Base-by-base conservation (phyloP, 1,140 invertebrate species). In the Phymorhynchus buccinoides region DNA sequence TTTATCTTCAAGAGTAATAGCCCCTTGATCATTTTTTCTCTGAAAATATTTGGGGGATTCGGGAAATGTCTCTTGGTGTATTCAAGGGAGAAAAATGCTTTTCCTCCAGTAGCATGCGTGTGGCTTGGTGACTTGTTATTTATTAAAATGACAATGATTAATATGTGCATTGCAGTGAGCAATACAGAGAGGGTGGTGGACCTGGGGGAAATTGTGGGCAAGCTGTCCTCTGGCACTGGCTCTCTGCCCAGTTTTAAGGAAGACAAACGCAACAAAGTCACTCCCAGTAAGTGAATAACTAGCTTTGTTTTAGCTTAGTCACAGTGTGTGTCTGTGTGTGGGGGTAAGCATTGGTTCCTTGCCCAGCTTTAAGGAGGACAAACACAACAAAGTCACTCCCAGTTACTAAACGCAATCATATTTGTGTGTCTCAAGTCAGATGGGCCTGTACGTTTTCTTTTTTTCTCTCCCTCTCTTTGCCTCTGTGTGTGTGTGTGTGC, bases 211-310 rank as follows among this genome's bases (percentile, higher is more conserved):
- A 92, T 96, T 30, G 91, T 97, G 73, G 97, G 97, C 0, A 98
- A 97, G 93, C 93, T 99, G 6, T 95, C 95, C 22, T 96, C 97
- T 86, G 98, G 97, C 30, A 96, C 96, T 48, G 94, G 95, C 4
- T 93, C 94, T 84, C 89, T 96, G 68, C 93, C 95, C 90, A 96
- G 96, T 22, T 96, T 96, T 80, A 95, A 97, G 80, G 97, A 99
- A 91, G 97, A 99, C 92, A 95, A 97, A 27, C 95, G 97, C 71
- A 99, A 98, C 92, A 94, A 96, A 86, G 96, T 96, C 0, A 98
- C 97, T 92, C 95, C 97, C 87, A 94, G 95, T 95, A 91, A 68
- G 85, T 84, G 35, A 39, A n/a, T n/a, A n/a, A n/a, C n/a, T n/a
- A n/a, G n/a, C n/a, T n/a, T n/a, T n/a, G n/a, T 22, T 18, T 84